Evolutionary conservation across 2,113 vertebrate species (phyloP), one percentile per base, ranked within the genome.

Genomic region (Donacobius atricapilla): DNA sequence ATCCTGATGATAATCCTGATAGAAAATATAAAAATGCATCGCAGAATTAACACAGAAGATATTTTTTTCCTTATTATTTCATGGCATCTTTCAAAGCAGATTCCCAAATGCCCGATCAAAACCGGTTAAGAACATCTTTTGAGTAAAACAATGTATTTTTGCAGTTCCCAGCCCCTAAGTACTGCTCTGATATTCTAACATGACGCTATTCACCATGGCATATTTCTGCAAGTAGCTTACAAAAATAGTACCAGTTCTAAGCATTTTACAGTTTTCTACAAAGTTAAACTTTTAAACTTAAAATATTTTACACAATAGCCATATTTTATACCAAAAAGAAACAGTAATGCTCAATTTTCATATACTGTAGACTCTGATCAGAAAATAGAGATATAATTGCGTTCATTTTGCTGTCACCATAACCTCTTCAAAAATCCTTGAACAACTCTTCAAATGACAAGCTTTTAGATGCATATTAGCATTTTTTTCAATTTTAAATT

Each of bases 381-480:
- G 97, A 98, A 98, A 98, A 98, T 97, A 98, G 97, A 98, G 96
- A 97, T 98, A 98, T 98, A 98, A 98, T 98, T 98, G 96, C 97
- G 15, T 98, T 98, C 98, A 98, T 98, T 98, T 98, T 97, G 98
- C 98, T 98, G 98, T 98, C 98, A 98, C 97, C 96, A 98, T 98
- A 98, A 98, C 97, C 98, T 98, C 98, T 98, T 98, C 97, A 98
- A 98, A 98, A 98, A 98, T 97, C 96, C 96, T 97, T 70, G 97
- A 98, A 97, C 97, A 98, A 98, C 97, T 98, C 98, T 98, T 97
- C 97, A 98, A 97, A 98, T 98, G 98, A 98, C 98, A 98, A 98
- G 98, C 98, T 98, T 98, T 98, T 98, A 98, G 98, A 98, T 98
- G 97, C 96, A 98, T 98, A 98, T 98, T 98, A 98, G 98, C 98